Evolutionary conservation across 2,113 vertebrate genomes (phyloP).

Genomic region (Cygnus atratus): DNA sequence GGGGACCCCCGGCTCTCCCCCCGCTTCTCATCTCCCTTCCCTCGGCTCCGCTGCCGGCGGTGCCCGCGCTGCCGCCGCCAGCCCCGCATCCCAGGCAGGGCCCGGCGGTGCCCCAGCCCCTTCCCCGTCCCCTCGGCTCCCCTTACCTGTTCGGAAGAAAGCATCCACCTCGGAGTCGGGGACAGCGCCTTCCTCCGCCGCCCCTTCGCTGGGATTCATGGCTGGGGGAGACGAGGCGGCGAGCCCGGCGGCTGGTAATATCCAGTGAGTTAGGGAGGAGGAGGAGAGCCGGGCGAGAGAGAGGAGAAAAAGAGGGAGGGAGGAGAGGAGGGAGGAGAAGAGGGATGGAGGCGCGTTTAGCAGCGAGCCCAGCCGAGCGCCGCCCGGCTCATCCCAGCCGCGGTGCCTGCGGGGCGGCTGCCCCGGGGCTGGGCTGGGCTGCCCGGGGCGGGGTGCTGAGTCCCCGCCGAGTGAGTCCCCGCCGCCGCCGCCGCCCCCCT

Average conservation of each 20-base stretch:
- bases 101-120: not conserved
- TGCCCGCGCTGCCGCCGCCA: not conserved
- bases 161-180: constrained; percentile 87
- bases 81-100: constrained; percentile 37
- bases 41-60: not conserved
- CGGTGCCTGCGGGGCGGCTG: constrained; percentile 42
- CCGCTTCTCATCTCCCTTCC: not conserved
- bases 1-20: not conserved
- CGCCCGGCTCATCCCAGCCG: constrained; percentile 36
- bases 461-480: not conserved
- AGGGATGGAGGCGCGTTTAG: constrained; percentile 60
- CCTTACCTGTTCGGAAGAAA: constrained; percentile 88
- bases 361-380: constrained; percentile 19
- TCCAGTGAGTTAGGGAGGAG: constrained; percentile 64
- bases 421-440: constrained; percentile 20
- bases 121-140: not conserved
- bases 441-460: constrained; percentile 23
- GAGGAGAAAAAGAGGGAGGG: constrained; percentile 4
- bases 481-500: constrained; percentile 23
- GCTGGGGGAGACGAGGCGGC: constrained; percentile 59
- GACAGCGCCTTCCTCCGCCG: constrained; percentile 84
- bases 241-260: constrained; percentile 64
- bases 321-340: constrained; percentile 24
- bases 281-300: constrained; percentile 17
- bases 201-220: constrained; percentile 85